Evolutionary conservation across 2,888 invertebrate species (phyloP).

Genomic region (Spodoptera littoralis): DNA sequence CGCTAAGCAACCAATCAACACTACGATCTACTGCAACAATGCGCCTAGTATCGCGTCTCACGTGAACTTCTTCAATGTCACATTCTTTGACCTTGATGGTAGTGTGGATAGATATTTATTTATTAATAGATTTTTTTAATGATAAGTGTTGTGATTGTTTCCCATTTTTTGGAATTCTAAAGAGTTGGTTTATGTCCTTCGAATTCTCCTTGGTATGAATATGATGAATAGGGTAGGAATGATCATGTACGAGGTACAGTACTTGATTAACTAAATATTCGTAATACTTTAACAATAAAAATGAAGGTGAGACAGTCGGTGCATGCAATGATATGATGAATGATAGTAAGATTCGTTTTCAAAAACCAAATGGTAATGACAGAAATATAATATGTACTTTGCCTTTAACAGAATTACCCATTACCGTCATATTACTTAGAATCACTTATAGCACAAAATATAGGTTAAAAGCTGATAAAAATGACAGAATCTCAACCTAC

Average conservation of each 20-base stretch:
- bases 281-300: too few species aligned
- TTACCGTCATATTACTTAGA: slow-evolving; percentile 17
- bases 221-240: too few species aligned
- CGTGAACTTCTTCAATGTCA: slow-evolving; percentile 19
- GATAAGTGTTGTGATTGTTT: too few species aligned
- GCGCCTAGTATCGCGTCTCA: slow-evolving; percentile 2
- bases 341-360: too few species aligned
- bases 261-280: background rate
- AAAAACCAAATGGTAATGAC: too few species aligned
- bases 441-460: slow-evolving; percentile 36
- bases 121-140: too few species aligned
- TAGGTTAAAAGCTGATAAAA: slow-evolving; percentile 45
- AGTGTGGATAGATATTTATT: background rate
- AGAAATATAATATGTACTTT: background rate
- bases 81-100: slow-evolving; percentile 1
- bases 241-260: too few species aligned
- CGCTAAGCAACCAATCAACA: slow-evolving; percentile 30
- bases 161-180: too few species aligned
- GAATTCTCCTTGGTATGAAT: too few species aligned
- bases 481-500: slow-evolving; percentile 24
- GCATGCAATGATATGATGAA: too few species aligned
- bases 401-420: slow-evolving; percentile 2
- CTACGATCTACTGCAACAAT: slow-evolving; percentile 19
- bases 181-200: too few species aligned
- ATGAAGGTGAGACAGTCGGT: too few species aligned